Percentiles rank a stretch among this genome's conserved stretches.
Conservation (phyloP, 1,140 invertebrate genomes). For the Bombus sibiricus region DNA sequence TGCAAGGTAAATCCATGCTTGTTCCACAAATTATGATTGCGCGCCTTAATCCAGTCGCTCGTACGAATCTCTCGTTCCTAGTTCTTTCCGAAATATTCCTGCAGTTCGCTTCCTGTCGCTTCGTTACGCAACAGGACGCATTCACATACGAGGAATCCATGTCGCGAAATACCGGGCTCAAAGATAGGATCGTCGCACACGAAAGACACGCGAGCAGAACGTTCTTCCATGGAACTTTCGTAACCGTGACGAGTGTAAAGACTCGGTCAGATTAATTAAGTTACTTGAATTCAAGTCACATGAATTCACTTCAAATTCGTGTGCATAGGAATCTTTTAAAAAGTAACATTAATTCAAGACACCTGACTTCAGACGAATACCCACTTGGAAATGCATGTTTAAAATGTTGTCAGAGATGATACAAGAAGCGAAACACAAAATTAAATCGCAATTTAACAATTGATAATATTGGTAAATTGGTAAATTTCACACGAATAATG, state of each 20-base stretch:
- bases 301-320: background rate
- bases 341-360: no score
- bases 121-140: conserved; percentile 9
- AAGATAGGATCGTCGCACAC: background rate
- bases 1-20: background rate
- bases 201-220: conserved; percentile 5
- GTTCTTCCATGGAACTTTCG: background rate
- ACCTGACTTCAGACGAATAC: no score
- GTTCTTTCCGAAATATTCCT: conserved; percentile 17
- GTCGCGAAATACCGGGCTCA: background rate
- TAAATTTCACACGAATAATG: no score
- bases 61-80: background rate
- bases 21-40: background rate
- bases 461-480: no score
- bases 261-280: background rate
- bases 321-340: background rate
- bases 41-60: conserved; percentile 2
- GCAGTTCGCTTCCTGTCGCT: background rate
- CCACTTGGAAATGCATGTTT: no score
- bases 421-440: no score
- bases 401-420: no score
- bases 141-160: background rate
- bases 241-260: background rate
- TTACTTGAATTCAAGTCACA: background rate
- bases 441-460: no score